Evolutionary conservation across 2,113 vertebrate genomes (phyloP).

Genomic region (Gracilinanus agilis): DNA sequence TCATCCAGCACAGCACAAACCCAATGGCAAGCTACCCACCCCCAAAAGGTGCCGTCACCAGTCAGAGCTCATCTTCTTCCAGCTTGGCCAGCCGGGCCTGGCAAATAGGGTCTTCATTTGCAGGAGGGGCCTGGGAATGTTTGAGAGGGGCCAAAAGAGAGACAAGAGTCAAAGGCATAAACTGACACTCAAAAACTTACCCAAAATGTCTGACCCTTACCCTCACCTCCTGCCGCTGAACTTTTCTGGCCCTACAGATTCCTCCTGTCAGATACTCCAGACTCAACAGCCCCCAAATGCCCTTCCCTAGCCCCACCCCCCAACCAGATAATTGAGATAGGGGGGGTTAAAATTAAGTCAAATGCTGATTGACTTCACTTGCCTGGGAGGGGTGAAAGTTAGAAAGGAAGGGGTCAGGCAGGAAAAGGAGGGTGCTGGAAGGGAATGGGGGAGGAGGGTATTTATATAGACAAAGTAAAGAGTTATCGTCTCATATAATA

Average conservation of each 20-base stretch:
- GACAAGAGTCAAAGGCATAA: slow-evolving; percentile 41
- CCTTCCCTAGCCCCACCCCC: not conserved
- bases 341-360: not conserved
- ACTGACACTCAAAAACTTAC: not conserved
- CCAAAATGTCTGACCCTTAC: not conserved
- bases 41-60: slow-evolving; percentile 2
- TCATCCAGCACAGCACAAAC: slow-evolving; percentile 65
- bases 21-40: slow-evolving; percentile 29
- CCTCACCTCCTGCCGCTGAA: not conserved
- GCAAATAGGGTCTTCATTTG: slow-evolving; percentile 39
- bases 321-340: not conserved
- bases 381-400: not conserved
- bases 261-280: not conserved
- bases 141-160: slow-evolving; percentile 70
- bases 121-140: slow-evolving; percentile 38
- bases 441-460: not conserved
- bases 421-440: slow-evolving; percentile 8
- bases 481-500: not conserved
- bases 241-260: not conserved
- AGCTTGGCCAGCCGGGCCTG: slow-evolving; percentile 88
- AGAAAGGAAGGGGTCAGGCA: not conserved
- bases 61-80: slow-evolving; percentile 92
- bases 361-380: not conserved
- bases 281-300: slow-evolving; percentile 23
- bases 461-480: not conserved